Base-by-base conservation (phyloP, 53 echinoderm and acorn worm species). In the Luidia sarsii region DNA sequence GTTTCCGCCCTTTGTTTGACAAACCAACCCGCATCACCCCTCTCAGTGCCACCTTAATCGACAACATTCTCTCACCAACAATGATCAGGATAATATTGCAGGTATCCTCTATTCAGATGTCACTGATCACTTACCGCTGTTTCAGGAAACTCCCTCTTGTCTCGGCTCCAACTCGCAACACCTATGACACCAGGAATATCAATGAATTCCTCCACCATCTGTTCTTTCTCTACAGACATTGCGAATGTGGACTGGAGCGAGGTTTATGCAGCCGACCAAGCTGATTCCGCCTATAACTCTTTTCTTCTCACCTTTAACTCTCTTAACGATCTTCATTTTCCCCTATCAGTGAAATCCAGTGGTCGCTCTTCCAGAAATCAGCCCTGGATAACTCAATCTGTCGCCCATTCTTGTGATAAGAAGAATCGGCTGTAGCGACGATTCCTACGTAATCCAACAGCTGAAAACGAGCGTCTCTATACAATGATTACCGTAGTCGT, bases 51-150 rank as follows among this genome's bases (percentile, higher is more conserved):
- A 2, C 3, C 56, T 31, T 85, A 4, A 64, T 85, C 28, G 75
- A 85, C 31, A 75, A 85, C 52, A 85, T 85, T 4, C 52, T 85
- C n/a, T 41, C 11, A 41, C 41, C 39, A 85, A 63, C 16, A 77
- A 85, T 48, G 54, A 30, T 2, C 7, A 57, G n/a, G 22, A 57
- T 25, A 41, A 7, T 11, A 7, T 11, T 41, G 41, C 41, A 41
- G 41, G 41, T 6, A 41, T 41, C 41, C 41, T 22, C 7, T 30
- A 48, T 16, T 18, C 31, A 3, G 48, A 48, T 15, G 30, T 68
- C 18, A 37, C 48, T 21, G 3, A 68, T 48, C 68, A 41, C 11
- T 46, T 30, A 14, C 49, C 68, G 48, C 16, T 68, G 4, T 49
- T 68, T 45, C 68, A 68, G 32, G 48, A 25, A 10, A 48, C 68